Percentiles rank a stretch among this genome's conserved stretches.
Conservation (phyloP, 2,797 vertebrate species). For the Coccyzus lansbergi region DNA sequence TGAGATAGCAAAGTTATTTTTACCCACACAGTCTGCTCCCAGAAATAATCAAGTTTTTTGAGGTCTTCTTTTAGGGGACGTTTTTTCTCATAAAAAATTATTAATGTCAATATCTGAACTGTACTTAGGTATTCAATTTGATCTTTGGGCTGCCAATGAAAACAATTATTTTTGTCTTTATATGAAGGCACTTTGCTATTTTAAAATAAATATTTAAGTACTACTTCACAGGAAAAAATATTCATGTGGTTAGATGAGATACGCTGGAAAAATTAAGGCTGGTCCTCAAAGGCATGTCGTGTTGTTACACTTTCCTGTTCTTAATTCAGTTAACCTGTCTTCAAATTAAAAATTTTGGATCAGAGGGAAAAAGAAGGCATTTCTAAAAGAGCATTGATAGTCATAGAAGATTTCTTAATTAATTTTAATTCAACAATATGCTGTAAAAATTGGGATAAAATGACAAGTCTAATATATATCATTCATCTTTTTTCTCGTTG, state of each 20-base stretch:
- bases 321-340: conserved; percentile 77
- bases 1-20: background rate
- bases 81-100: conserved; percentile 56
- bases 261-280: conserved; percentile 74
- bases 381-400: conserved; percentile 60
- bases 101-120: conserved; percentile 26
- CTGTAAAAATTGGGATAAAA: background rate
- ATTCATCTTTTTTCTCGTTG: background rate
- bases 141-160: conserved; percentile 27
- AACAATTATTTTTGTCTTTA: conserved; percentile 54
- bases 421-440: background rate
- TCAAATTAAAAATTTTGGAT: conserved; percentile 46
- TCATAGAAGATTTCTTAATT: background rate
- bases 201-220: conserved; percentile 82
- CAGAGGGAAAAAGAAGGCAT: background rate
- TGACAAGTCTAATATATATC: background rate
- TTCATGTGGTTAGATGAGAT: conserved; percentile 77
- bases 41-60: conserved; percentile 14
- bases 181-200: conserved; percentile 71
- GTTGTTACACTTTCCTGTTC: conserved; percentile 75
- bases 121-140: conserved; percentile 37
- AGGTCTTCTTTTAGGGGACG: conserved; percentile 7
- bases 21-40: background rate
- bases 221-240: conserved; percentile 79
- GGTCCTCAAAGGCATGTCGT: conserved; percentile 56